Evolutionary conservation across 2,888 invertebrate genomes (phyloP).

Genomic region (Ptilodon capucinus): DNA sequence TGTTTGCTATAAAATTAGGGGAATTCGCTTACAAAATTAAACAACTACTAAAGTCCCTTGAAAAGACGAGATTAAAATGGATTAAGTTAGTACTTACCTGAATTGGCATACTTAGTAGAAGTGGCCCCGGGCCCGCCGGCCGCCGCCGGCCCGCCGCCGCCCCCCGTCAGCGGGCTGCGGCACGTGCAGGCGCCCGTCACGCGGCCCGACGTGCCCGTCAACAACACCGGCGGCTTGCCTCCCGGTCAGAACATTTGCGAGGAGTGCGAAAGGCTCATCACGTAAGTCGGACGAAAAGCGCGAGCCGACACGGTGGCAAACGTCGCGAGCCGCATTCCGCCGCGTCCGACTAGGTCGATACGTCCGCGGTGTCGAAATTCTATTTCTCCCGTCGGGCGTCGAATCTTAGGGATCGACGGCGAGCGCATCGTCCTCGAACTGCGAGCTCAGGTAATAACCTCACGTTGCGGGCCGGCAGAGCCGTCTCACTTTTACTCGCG

Average conservation of each 20-base stretch:
- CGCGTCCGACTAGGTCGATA: slow-evolving; percentile 20
- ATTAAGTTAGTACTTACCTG: slow-evolving; percentile 24
- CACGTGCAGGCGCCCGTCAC: slow-evolving; percentile 90
- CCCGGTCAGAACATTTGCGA: slow-evolving; percentile 97
- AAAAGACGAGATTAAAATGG: slow-evolving; percentile 25
- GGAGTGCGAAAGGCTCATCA: slow-evolving; percentile 98
- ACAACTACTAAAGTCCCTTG: background rate
- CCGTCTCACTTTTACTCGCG: slow-evolving; percentile 87
- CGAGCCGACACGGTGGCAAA: slow-evolving; percentile 86
- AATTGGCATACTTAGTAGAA: slow-evolving; percentile 67
- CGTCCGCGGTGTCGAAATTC: slow-evolving; percentile 9
- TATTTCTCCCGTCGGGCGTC: background rate
- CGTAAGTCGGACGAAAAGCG: slow-evolving; percentile 91
- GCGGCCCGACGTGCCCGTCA: slow-evolving; percentile 83
- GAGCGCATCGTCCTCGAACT: slow-evolving; percentile 43
- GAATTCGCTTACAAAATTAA: background rate
- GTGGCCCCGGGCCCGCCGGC: slow-evolving; percentile 38
- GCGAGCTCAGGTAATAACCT: slow-evolving; percentile 56
- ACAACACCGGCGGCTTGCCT: slow-evolving; percentile 88
- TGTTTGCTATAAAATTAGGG: no score
- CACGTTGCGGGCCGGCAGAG: slow-evolving; percentile 72
- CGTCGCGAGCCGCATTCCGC: slow-evolving; percentile 52
- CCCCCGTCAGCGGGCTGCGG: slow-evolving; percentile 83
- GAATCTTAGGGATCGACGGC: slow-evolving; percentile 10
- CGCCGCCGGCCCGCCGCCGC: slow-evolving; percentile 46